Percentiles rank a stretch among this genome's conserved stretches.
phyloP scores from a whole-genome alignment of 2,888 invertebrate genomes.

The Caenorhabditis sinica region DNA sequence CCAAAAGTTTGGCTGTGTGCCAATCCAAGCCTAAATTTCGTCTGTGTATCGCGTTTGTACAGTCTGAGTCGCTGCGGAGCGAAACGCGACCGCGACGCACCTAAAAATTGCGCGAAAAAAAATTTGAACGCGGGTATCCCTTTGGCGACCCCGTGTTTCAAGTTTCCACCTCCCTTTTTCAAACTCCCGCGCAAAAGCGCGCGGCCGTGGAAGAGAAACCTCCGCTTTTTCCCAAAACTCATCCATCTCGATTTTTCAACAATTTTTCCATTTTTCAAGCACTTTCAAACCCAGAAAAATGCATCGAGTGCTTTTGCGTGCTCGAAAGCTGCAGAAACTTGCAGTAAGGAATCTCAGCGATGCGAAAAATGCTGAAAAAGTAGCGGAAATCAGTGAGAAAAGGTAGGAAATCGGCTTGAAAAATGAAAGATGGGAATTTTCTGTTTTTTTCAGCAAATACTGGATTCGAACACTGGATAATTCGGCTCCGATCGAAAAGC shows the following conservation, averaged over 20 bases:
- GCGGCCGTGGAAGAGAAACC: constrained; percentile 1
- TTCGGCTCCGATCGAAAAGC: constrained; percentile 76
- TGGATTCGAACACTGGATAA: constrained; percentile 52
- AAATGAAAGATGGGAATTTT: background rate
- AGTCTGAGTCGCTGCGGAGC: too few species aligned
- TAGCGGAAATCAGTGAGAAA: constrained; percentile 39
- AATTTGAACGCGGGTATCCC: too few species aligned
- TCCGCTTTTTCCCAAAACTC: background rate
- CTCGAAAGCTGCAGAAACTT: constrained; percentile 41
- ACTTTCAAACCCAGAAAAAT: constrained; percentile 14
- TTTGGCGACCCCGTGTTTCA: too few species aligned
- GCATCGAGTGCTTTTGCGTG: constrained; percentile 37
- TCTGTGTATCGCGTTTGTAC: too few species aligned
- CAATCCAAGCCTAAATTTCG: too few species aligned
- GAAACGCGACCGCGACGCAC: too few species aligned
- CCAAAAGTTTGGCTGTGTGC: too few species aligned
- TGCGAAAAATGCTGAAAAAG: constrained; percentile 50
- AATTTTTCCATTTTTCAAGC: too few species aligned
- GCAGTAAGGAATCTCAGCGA: constrained; percentile 38
- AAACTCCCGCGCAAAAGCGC: constrained; percentile 7
- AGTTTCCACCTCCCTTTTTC: too few species aligned
- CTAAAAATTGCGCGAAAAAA: too few species aligned
- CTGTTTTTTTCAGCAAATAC: constrained; percentile 50
- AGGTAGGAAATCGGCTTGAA: constrained; percentile 8
- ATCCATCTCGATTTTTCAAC: too few species aligned